Evolutionary conservation across 1,140 invertebrate species (phyloP).

Genomic region (Gryllus bimaculatus): DNA sequence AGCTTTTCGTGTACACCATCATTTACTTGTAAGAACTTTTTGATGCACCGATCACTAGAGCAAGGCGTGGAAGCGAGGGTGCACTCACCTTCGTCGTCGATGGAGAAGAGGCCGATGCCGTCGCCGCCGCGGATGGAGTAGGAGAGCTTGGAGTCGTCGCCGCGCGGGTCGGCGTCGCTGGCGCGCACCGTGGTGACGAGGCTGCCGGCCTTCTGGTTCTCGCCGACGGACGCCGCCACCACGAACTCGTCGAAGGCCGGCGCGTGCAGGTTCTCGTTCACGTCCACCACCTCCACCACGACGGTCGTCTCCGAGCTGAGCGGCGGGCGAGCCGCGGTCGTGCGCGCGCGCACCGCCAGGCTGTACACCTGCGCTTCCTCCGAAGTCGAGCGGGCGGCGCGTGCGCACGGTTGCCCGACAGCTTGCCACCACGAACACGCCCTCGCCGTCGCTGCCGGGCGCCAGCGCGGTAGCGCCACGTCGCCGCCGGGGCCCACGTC

Average conservation of each 20-base stretch:
- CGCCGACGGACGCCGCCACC: constrained; percentile 54
- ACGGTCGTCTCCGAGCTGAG: constrained; percentile 64
- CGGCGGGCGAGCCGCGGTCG: constrained; percentile 59
- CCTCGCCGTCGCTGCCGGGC: constrained; percentile 36
- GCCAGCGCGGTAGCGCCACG: constrained; percentile 66
- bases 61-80: too few relatives aligned
- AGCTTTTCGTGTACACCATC: too few relatives aligned
- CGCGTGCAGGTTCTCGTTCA: constrained; percentile 80
- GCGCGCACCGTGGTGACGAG: constrained; percentile 68
- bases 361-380: constrained; percentile 80
- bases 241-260: constrained; percentile 80
- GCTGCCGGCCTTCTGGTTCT: constrained; percentile 64
- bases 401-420: constrained; percentile 78
- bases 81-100: constrained; percentile 76
- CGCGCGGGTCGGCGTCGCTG: constrained; percentile 72
- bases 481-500: constrained; percentile 68
- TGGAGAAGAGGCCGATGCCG: constrained; percentile 82
- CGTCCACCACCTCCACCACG: constrained; percentile 82
- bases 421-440: constrained; percentile 57
- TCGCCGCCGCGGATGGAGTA: constrained; percentile 84
- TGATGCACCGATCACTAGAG: too few relatives aligned
- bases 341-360: constrained; percentile 69
- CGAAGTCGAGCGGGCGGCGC: constrained; percentile 67
- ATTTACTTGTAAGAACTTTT: too few relatives aligned
- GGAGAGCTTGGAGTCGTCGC: constrained; percentile 64